Base-by-base conservation (phyloP, 2,797 vertebrate genomes). In the Chanos chanos region DNA sequence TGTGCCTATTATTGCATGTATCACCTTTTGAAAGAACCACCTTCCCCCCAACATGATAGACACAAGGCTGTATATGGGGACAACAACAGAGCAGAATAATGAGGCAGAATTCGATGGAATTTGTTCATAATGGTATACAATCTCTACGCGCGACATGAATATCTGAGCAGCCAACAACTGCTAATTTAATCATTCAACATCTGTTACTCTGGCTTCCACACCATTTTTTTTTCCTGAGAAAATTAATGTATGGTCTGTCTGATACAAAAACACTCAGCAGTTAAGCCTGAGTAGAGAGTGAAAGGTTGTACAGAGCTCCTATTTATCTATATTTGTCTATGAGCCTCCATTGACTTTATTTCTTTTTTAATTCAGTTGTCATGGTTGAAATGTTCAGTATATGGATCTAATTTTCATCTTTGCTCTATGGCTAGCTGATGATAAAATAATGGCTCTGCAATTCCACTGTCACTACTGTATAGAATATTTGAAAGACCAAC, bases 181-280 rank as follows among this genome's bases (percentile, higher is more conserved):
- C 62, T 74, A 68, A 76, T 79, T 71, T 75, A 76, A 73, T 79
- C 70, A 75, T 68, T 66, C 70, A 72, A 68, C 72, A 79, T 74
- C 74, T 79, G 74, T 66, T 73, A 47, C 55, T 64, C 64, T 19
- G 37, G 64, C 61, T 68, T 73, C 61, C 66, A 65, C 61, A 65
- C 52, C 49, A 34, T 61, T 55, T 68, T 58, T 54, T 59, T 54
- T 59, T 56, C 28, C 40, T 28, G 62, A 64, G 53, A 45, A 64
- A 55, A 36, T 31, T 16, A 31, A 53, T 34, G 67, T 39, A 31
- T 48, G 44, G 13, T 31, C 56, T 60, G 44, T 15, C 47, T 60
- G 40, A 27, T 62, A 25, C 49, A 16, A 5, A 25, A 52, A 62
- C 58, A 28, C 19, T 65, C 15, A 44, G 21, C 36, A 60, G 62